A percentile compares a stretch with the other conserved stretches of the same genome.
Conservation (phyloP, 2,888 invertebrate genomes). For the Schizaphis graminum region DNA sequence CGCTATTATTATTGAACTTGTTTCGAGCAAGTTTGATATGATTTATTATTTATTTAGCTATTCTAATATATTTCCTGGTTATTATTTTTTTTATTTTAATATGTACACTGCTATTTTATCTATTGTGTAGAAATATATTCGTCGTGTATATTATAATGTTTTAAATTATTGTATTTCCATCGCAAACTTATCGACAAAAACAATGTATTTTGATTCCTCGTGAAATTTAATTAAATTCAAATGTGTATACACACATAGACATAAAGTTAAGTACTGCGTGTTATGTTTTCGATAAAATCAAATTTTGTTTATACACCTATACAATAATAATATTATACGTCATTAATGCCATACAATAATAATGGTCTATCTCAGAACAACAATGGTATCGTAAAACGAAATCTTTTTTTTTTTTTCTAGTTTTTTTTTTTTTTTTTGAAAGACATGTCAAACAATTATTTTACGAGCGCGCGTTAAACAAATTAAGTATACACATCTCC, state of each 20-base stretch:
- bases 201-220: not conserved
- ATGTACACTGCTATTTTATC: not conserved
- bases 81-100: not conserved
- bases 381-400: constrained; percentile 53
- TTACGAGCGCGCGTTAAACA: not conserved
- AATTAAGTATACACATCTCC: not conserved
- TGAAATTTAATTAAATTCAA: not conserved
- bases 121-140: not conserved
- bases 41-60: not conserved
- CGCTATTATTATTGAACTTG: not conserved
- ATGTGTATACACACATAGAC: not conserved
- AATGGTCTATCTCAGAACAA: constrained; percentile 34
- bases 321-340: constrained; percentile 18
- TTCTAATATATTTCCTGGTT: not conserved
- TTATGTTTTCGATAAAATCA: constrained; percentile 41
- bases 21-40: not conserved
- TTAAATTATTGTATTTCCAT: not conserved
- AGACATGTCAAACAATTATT: constrained; percentile 35
- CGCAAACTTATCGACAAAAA: not conserved
- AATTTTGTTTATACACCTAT: constrained; percentile 20
- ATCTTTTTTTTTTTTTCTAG: constrained; percentile 8
- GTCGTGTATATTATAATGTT: not conserved
- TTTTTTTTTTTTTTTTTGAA: not conserved
- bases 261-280: not conserved
- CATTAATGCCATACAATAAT: constrained; percentile 30